Evolutionary conservation across 2,888 invertebrate species (phyloP).

Genomic region (Ophion costatus): DNA sequence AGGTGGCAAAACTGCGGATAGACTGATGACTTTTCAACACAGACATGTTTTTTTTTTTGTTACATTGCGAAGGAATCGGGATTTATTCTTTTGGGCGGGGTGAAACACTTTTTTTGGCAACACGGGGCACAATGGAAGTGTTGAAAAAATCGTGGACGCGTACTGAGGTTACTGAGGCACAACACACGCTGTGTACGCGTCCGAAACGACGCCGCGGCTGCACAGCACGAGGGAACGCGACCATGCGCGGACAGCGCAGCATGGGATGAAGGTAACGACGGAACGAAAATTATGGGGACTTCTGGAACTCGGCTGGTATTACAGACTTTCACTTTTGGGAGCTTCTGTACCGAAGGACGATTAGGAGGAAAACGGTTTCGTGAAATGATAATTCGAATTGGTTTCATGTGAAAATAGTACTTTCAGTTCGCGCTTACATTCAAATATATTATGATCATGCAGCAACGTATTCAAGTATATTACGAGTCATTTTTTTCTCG

Average conservation of each 20-base stretch:
- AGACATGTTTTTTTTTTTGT: slow-evolving; percentile 7
- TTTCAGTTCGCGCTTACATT: no score
- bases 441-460: no score
- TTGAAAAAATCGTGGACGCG: neutral
- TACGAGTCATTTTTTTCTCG: no score
- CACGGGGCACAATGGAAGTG: neutral
- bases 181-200: neutral
- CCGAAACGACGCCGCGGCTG: neutral
- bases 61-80: slow-evolving; percentile 11
- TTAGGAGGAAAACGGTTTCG: neutral
- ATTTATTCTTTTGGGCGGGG: neutral
- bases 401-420: no score
- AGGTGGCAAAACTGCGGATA: neutral
- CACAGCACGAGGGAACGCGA: neutral
- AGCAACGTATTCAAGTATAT: no score
- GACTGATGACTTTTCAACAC: neutral
- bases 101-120: slow-evolving; percentile 5
- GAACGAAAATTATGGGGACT: neutral
- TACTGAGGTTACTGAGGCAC: neutral
- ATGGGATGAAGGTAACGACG: no score
- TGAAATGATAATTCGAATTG: no score
- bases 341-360: neutral
- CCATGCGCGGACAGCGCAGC: neutral
- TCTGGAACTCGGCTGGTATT: neutral
- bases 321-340: neutral